These are phyloP conservation scores for Callipepla squamata DNA, from an alignment of 2,113 vertebrate genomes.

Conservation along the genomic window DNA sequence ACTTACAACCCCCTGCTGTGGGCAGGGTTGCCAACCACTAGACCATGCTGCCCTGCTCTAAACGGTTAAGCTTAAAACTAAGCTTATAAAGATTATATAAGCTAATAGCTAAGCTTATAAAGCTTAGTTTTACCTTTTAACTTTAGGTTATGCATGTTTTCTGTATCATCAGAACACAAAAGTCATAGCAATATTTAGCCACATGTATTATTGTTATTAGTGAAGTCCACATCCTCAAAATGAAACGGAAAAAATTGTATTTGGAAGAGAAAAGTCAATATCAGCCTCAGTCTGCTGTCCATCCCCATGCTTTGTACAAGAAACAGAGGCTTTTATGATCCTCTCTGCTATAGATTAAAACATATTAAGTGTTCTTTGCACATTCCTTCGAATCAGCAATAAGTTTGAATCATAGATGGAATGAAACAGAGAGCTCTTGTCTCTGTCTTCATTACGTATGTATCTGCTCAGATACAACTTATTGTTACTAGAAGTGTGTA, in stretches of 20 bases:
- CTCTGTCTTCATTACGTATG: slow-evolving; percentile 47
- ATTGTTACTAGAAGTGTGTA: not conserved
- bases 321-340: not conserved
- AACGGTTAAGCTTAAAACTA: too few relatives aligned
- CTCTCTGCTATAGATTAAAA: not conserved
- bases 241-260: not conserved
- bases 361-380: not conserved
- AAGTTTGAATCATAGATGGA: slow-evolving; percentile 50
- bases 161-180: not conserved
- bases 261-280: not conserved
- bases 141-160: not conserved
- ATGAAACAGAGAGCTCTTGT: slow-evolving; percentile 31
- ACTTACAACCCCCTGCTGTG: too few relatives aligned
- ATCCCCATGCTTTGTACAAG: not conserved
- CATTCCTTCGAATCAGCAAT: not conserved
- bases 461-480: slow-evolving; percentile 46
- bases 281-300: not conserved
- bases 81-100: too few relatives aligned
- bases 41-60: too few relatives aligned
- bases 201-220: not conserved
- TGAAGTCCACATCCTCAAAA: not conserved
- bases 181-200: not conserved
- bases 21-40: too few relatives aligned
- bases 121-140: not conserved
- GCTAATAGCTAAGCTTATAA: too few relatives aligned